Evolutionary conservation across 2,797 vertebrate genomes (phyloP).

Genomic region (Anas bernieri): DNA sequence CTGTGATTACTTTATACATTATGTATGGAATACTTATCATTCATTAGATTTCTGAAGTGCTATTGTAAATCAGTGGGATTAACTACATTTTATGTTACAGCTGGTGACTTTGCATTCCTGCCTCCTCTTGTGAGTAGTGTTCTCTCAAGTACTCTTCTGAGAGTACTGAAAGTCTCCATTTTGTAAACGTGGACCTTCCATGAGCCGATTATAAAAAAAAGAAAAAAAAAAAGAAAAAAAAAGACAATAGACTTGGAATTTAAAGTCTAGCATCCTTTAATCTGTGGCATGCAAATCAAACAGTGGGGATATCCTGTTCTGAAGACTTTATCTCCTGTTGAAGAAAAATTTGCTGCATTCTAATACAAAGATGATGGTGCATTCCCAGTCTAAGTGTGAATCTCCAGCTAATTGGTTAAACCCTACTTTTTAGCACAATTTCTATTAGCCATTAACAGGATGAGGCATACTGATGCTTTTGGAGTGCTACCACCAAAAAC

Average conservation of each 20-base stretch:
- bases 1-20: conserved; percentile 58
- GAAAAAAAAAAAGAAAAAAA: background rate
- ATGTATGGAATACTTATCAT: conserved; percentile 45
- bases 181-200: background rate
- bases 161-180: conserved; percentile 29
- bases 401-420: background rate
- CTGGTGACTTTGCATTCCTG: conserved; percentile 44
- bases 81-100: conserved; percentile 65
- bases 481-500: background rate
- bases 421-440: background rate
- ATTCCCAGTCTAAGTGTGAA: background rate
- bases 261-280: background rate
- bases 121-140: conserved; percentile 34
- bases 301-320: background rate
- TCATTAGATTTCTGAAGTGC: conserved; percentile 47
- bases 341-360: background rate
- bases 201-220: background rate
- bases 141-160: conserved; percentile 36
- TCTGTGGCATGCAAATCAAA: conserved; percentile 6
- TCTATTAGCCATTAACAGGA: background rate
- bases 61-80: conserved; percentile 65
- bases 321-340: background rate
- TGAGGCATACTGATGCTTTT: background rate
- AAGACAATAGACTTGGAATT: conserved; percentile 15
- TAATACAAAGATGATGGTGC: background rate